A percentile compares a stretch with the other conserved stretches of the same genome.
Conservation (phyloP, 2,797 vertebrate species). For the Lepilemur septentrionalis region DNA sequence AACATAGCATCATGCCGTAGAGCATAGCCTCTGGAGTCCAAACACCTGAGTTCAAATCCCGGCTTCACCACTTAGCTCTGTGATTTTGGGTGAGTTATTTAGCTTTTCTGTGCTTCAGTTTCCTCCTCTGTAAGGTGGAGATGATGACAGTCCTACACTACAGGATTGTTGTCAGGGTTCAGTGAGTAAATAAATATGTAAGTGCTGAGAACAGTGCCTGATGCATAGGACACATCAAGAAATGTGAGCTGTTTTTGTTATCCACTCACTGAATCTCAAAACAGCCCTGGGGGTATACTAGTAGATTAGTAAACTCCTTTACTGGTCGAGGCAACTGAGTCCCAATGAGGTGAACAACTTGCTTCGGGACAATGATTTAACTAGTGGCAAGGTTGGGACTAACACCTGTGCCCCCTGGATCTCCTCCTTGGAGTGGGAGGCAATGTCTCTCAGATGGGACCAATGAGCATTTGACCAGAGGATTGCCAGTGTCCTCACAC, state of each 20-base stretch:
- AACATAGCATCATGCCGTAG: neutral
- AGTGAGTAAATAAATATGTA: neutral
- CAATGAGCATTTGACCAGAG: neutral
- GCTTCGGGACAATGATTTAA: neutral
- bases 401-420: neutral
- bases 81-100: neutral
- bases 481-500: neutral
- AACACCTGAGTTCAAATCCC: neutral
- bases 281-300: neutral
- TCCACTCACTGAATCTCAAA: neutral
- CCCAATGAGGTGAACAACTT: neutral
- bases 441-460: neutral
- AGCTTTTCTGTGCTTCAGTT: neutral
- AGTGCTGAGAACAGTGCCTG: neutral
- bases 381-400: neutral
- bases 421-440: neutral
- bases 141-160: neutral
- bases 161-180: neutral
- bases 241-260: neutral
- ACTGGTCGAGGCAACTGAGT: neutral
- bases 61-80: neutral
- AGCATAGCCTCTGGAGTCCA: neutral
- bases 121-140: neutral
- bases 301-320: neutral
- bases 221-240: neutral